A percentile compares a stretch with the other conserved stretches of the same genome.
These are phyloP conservation scores for Gymnopithys bicolor DNA, from an alignment of 2,797 vertebrate species.

Conservation along the genomic window DNA sequence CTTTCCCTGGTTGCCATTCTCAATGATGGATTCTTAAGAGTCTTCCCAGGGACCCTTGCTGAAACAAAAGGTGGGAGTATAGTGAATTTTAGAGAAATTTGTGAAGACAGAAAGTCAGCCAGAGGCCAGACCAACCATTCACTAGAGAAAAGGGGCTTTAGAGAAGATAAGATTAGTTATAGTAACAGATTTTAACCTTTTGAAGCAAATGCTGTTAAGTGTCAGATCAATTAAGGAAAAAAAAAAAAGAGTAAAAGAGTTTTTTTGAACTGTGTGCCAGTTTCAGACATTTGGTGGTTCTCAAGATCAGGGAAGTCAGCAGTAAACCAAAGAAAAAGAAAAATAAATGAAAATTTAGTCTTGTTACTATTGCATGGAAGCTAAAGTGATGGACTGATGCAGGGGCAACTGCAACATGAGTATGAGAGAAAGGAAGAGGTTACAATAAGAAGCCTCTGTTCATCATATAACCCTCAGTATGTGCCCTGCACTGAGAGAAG, in stretches of 20 bases:
- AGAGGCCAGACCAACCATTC: conserved; percentile 5
- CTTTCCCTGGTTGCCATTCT: conserved; percentile 25
- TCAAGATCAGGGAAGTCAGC: not conserved
- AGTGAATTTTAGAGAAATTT: conserved; percentile 38
- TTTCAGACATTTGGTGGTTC: conserved; percentile 20
- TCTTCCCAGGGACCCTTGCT: not conserved
- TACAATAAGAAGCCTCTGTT: not conserved
- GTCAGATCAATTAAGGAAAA: conserved; percentile 27
- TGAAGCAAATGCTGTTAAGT: conserved; percentile 35
- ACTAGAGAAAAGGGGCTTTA: not conserved
- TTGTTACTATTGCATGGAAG: not conserved
- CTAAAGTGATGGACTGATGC: not conserved
- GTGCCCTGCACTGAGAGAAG: not conserved
- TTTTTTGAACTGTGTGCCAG: conserved; percentile 7
- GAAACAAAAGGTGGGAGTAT: not conserved
- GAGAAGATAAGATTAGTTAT: conserved; percentile 28
- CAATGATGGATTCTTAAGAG: not conserved
- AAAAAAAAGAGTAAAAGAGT: not conserved
- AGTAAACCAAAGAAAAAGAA: not conserved
- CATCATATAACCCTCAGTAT: not conserved
- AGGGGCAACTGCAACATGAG: not conserved
- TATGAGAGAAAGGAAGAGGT: not conserved
- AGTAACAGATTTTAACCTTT: conserved; percentile 61
- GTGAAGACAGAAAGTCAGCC: conserved; percentile 7
- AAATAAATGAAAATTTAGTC: not conserved